phyloP scores from a whole-genome alignment of 1,140 invertebrate species.

The Drosophila malerkotliana region DNA sequence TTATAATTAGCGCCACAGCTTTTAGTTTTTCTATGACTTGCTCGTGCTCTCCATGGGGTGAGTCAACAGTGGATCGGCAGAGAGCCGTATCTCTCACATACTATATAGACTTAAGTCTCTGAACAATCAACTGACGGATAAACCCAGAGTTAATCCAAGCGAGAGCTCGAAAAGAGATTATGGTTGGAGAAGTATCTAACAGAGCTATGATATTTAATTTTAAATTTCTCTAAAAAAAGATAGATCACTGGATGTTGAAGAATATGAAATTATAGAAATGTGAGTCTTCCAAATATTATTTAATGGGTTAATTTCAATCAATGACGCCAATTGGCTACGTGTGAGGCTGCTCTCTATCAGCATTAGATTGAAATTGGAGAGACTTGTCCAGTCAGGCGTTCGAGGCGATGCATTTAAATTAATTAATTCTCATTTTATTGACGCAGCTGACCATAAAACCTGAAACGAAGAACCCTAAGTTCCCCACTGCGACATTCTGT shows the following conservation, averaged over 20 bases:
- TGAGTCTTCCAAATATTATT: neutral
- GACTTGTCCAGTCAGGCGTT: slow-evolving; percentile 22
- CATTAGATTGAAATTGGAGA: slow-evolving; percentile 21
- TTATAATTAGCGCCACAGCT: slow-evolving; percentile 53
- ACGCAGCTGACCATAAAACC: slow-evolving; percentile 33
- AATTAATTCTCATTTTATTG: slow-evolving; percentile 53
- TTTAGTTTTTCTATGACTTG: slow-evolving; percentile 37
- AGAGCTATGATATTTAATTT: too few species aligned
- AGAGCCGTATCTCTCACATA: slow-evolving; percentile 14
- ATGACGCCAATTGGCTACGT: slow-evolving; percentile 16
- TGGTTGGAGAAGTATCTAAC: too few species aligned
- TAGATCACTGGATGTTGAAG: neutral
- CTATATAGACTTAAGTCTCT: neutral
- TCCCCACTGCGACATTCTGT: slow-evolving; percentile 64
- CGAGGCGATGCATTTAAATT: slow-evolving; percentile 41
- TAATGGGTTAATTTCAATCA: slow-evolving; percentile 2
- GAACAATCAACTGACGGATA: slow-evolving; percentile 20
- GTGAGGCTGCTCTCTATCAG: slow-evolving; percentile 23
- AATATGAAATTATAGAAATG: neutral
- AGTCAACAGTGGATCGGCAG: slow-evolving; percentile 38
- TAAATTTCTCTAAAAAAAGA: neutral
- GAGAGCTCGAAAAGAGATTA: neutral
- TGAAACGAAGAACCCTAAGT: slow-evolving; percentile 14
- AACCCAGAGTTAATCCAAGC: slow-evolving; percentile 32
- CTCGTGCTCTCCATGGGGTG: slow-evolving; percentile 23